phyloP scores from a whole-genome alignment of 2,797 vertebrate species.

The Carapus acus region DNA sequence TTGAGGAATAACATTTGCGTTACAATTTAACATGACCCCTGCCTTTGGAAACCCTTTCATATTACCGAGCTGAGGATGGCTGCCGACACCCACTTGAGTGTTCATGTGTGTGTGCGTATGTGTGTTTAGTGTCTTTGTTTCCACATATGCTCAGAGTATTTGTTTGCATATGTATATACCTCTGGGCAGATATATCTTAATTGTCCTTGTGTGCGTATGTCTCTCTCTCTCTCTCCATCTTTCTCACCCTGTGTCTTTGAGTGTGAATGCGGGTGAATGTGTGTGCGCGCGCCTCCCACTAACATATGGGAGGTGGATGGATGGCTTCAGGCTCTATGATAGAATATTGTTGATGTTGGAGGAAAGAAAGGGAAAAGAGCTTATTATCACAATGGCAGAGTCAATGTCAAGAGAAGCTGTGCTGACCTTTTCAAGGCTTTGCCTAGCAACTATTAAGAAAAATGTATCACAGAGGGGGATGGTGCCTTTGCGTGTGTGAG shows the following conservation, averaged over 20 bases:
- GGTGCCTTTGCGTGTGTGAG: slow-evolving; percentile 20
- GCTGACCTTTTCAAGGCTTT: slow-evolving; percentile 88
- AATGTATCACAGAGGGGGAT: slow-evolving; percentile 74
- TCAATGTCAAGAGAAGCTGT: slow-evolving; percentile 83
- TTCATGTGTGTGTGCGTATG: slow-evolving; percentile 1
- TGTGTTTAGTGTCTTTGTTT: slow-evolving; percentile 1
- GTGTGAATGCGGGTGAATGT: too few relatives aligned
- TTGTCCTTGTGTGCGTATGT: slow-evolving; percentile 11
- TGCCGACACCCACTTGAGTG: slow-evolving; percentile 76
- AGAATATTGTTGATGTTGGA: slow-evolving; percentile 68
- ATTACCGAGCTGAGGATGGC: slow-evolving; percentile 82
- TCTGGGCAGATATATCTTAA: slow-evolving; percentile 21
- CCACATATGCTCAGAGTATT: slow-evolving; percentile 8
- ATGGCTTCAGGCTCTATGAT: slow-evolving; percentile 60
- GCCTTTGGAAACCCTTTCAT: slow-evolving; percentile 89
- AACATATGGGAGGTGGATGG: slow-evolving; percentile 54
- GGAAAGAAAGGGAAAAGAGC: slow-evolving; percentile 72
- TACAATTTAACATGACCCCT: slow-evolving; percentile 94
- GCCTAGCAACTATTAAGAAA: slow-evolving; percentile 85
- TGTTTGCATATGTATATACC: slow-evolving; percentile 11
- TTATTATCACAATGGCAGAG: slow-evolving; percentile 85
- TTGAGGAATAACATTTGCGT: slow-evolving; percentile 97
- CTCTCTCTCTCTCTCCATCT: background rate
- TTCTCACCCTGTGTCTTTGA: background rate
- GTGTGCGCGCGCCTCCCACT: slow-evolving; percentile 7